phyloP scores from a whole-genome alignment of 2,888 invertebrate species.

The Eumerus sabulonum region DNA sequence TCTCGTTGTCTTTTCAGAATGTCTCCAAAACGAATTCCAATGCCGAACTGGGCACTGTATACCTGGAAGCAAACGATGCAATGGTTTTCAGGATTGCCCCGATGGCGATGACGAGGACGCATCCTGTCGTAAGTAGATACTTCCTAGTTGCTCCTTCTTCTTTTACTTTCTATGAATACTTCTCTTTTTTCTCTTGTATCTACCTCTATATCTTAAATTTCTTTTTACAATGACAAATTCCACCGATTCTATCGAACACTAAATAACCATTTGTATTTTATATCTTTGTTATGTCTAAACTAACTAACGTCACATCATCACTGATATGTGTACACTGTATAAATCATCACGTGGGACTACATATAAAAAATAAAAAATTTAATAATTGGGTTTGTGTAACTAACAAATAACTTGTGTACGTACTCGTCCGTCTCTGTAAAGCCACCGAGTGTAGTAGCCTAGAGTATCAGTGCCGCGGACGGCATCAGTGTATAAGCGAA shows the following conservation, averaged over 20 bases:
- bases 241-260: not conserved
- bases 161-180: constrained; percentile 4
- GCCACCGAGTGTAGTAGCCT: constrained; percentile 76
- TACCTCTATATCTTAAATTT: constrained; percentile 17
- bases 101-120: constrained; percentile 83
- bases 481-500: constrained; percentile 75
- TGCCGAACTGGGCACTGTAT: constrained; percentile 84
- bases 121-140: constrained; percentile 76
- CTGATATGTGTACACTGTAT: no score
- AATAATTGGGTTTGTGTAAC: constrained; percentile 41
- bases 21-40: constrained; percentile 81
- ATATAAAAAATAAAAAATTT: constrained; percentile 60
- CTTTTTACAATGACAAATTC: constrained; percentile 35
- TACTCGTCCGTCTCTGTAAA: constrained; percentile 52
- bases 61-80: constrained; percentile 80
- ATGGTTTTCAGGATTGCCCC: constrained; percentile 80
- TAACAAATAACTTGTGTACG: constrained; percentile 64
- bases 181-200: constrained; percentile 11
- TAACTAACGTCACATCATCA: constrained; percentile 53
- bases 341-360: constrained; percentile 63
- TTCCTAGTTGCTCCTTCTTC: constrained; percentile 6
- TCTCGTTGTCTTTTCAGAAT: constrained; percentile 78
- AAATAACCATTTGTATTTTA: constrained; percentile 28
- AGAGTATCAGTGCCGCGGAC: constrained; percentile 77
- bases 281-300: constrained; percentile 52